These are phyloP conservation scores for Tipula lateralis DNA, from an alignment of 2,888 invertebrate species.

Conservation along the genomic window DNA sequence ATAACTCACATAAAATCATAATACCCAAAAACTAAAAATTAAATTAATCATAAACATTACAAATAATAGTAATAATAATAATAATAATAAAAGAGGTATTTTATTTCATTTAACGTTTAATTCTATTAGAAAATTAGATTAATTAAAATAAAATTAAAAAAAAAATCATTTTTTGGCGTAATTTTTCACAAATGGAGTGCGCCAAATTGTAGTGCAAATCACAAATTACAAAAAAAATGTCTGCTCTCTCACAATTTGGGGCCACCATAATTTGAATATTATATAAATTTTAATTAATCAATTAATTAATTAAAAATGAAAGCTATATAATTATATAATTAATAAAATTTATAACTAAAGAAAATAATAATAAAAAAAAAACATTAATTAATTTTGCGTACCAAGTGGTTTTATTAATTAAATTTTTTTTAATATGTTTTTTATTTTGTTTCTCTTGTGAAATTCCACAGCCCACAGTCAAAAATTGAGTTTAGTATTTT, in stretches of 20 bases:
- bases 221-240: not conserved
- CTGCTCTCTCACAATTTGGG: not conserved
- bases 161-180: not conserved
- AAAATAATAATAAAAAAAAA: not conserved
- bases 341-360: slow-evolving; percentile 13
- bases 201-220: not conserved
- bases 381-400: not conserved
- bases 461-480: slow-evolving; percentile 29
- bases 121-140: slow-evolving; percentile 16
- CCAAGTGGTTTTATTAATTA: slow-evolving; percentile 14
- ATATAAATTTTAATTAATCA: not conserved
- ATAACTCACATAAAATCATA: not conserved
- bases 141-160: not conserved
- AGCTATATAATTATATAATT: not conserved
- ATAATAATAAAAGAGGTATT: slow-evolving; percentile 12
- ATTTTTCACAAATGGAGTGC: slow-evolving; percentile 3
- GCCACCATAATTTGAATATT: not conserved
- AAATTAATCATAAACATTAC: no score
- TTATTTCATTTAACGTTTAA: not conserved
- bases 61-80: no score
- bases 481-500: slow-evolving; percentile 9
- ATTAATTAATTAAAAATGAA: slow-evolving; percentile 11
- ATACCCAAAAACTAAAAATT: not conserved
- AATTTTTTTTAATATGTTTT: not conserved
- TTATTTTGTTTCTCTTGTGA: not conserved